Conservation (phyloP, 2,797 vertebrate species). For the Adrianichthys oophorus region DNA sequence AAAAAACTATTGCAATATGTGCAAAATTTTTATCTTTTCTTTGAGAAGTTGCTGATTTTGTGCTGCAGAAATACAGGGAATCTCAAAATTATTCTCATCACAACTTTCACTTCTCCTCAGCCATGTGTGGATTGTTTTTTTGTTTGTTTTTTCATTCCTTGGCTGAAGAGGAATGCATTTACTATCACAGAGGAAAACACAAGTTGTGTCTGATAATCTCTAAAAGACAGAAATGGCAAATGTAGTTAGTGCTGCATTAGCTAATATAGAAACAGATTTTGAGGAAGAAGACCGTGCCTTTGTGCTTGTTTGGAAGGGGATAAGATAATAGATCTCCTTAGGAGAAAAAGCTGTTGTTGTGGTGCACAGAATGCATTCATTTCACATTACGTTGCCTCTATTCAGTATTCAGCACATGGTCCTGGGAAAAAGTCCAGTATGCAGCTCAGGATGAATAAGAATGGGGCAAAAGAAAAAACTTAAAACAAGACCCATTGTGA, state of each 20-base stretch:
- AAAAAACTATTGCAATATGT: constrained; percentile 18
- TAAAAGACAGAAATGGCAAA: constrained; percentile 6
- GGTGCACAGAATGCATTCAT: constrained; percentile 43
- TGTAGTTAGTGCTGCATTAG: constrained; percentile 2
- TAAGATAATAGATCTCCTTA: constrained; percentile 51
- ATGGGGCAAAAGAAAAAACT: constrained; percentile 23
- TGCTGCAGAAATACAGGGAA: constrained; percentile 32
- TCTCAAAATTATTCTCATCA: constrained; percentile 30
- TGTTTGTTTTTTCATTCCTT: constrained; percentile 9
- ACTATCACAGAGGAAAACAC: constrained; percentile 16
- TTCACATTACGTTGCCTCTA: constrained; percentile 58
- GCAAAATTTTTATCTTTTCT: constrained; percentile 18
- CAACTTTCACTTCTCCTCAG: constrained; percentile 50
- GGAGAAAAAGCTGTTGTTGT: constrained; percentile 39
- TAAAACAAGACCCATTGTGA: constrained; percentile 55
- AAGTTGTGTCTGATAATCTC: constrained; percentile 3
- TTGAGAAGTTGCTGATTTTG: constrained; percentile 34
- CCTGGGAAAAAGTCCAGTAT: constrained; percentile 64
- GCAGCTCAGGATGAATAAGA: constrained; percentile 52
- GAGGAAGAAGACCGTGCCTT: neutral
- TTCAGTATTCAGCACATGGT: constrained; percentile 67
- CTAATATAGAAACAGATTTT: neutral
- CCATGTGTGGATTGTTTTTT: constrained; percentile 5
- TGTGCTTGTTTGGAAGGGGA: constrained; percentile 32
- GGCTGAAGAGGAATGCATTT: constrained; percentile 23